Base-by-base conservation (phyloP, 2,888 invertebrate genomes). In the Pammene aurita region DNA sequence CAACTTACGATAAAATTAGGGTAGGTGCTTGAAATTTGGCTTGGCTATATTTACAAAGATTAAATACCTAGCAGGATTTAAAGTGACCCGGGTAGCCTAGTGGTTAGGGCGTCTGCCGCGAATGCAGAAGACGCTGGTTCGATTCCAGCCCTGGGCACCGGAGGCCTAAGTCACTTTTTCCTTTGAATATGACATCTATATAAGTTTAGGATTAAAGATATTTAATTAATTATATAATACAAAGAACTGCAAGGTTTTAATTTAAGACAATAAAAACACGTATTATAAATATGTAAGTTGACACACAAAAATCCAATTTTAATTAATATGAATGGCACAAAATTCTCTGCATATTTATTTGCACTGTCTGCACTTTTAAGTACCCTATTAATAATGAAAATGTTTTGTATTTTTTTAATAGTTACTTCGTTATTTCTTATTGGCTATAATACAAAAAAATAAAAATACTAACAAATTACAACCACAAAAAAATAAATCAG, bases 241-340 rank as follows among this genome's bases (percentile, higher is more conserved):
- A n/a, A 55, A 55, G 14, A 26, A 54, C 34, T 54, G 16, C 5
- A 48, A 42, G 11, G 42, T 42, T 11, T 14, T 46, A 46, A 14
- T 46, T 0, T 46, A 14, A 46, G 38, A 38, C 7, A 44, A 44
- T 44, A 7, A 44, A 38, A 38, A 38, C 9, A 38, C 7, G 7
- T 38, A 38, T 38, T 13, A 44, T 5, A 13, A 13, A 44, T 26
- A 26, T 26, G 26, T 18, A 50, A 18, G 16, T 18, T 18, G 26
- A 44, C 18, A 52, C 26, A 26, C 5, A 7, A 26, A 14, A 26
- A 38, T 38, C 50, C 38, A 50, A 61, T 62, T 38, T 41, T 11
- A 38, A n/a, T 5, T 18, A 62, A 34, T 62, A 62, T 41, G n/a
- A 52, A 62, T 62, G 62, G 50, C 62, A 62, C 62, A 18, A 50